Conservation (phyloP, 2,113 vertebrate species). For the Nibea coibor region DNA sequence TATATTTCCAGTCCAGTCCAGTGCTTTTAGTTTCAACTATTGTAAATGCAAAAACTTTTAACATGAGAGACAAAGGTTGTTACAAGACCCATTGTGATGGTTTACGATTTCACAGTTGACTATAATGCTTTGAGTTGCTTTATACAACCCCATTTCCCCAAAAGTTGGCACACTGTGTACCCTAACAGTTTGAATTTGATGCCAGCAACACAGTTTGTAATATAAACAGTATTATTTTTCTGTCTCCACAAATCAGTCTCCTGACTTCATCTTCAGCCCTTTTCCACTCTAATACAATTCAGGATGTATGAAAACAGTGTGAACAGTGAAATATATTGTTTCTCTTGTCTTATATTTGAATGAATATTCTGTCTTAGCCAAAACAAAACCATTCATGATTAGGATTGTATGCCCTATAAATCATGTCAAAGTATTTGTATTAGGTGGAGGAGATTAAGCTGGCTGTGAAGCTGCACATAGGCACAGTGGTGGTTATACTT, state of each 20-base stretch:
- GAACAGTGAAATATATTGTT: not conserved
- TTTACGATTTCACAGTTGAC: conserved; percentile 2
- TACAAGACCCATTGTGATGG: not conserved
- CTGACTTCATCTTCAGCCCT: not conserved
- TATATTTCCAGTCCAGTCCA: not conserved
- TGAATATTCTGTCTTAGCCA: not conserved
- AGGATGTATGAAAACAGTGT: conserved; percentile 1
- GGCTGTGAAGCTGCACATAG: too few species aligned
- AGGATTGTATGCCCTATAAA: not conserved
- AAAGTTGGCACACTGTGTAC: too few species aligned
- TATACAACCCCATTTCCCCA: too few species aligned
- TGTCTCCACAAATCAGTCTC: conserved; percentile 19
- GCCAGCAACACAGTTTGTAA: not conserved
- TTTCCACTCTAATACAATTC: not conserved
- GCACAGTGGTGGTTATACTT: too few species aligned
- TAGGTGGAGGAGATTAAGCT: not conserved
- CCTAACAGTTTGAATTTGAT: too few species aligned
- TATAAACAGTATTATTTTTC: not conserved
- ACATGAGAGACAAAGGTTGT: not conserved
- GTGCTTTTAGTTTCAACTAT: not conserved
- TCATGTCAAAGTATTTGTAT: not conserved
- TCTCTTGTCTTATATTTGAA: not conserved
- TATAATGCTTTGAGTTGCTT: not conserved
- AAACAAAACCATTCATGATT: not conserved
- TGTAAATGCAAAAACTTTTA: not conserved